Evolutionary conservation across 2,888 invertebrate genomes (phyloP), one percentile per base, ranked within the genome.

Genomic region (Leucoptera coffeella): DNA sequence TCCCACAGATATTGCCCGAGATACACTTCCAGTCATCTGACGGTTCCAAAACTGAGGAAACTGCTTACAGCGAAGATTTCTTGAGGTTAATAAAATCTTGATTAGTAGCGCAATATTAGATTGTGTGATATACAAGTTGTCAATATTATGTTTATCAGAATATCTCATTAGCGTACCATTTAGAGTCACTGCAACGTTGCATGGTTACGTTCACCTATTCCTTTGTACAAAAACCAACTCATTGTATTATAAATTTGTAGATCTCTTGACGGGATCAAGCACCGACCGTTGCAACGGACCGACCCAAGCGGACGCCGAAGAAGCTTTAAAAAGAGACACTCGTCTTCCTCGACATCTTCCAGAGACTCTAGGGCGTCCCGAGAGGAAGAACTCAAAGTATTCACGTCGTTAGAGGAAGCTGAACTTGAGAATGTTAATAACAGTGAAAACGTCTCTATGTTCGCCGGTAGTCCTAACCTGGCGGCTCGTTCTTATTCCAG

Each of bases 241-340:
- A 61, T 53, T 38, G 20, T 60, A 38, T 45, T 45, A 41, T 50
- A 42, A 44, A 48, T 65, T 71, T 64, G 62, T 72, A 72, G 72
- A 53, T 78, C 77, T 39, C 65, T 81, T 45, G 81, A 82, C 51
- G 81, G 80, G 38, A 74, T 80, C 42, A 78, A 77, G 50, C 72
- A 53, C 42, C 73, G 75, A 34, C 75, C 78, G 29, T 47, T 78
- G 40, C 62, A 75, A 47, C 73, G 78, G 35, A 75, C 67, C 47
- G 78, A 78, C 54, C 77, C 77, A 36, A 77, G 75, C 35, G 74
- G 75, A 34, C 55, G 78, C 21, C 58, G 78, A 32, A 61, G 74
- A 31, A 77, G 74, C 41, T 78, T 74, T 45, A 75, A 73, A 47
- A 77, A 75, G 38, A 71, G 76, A 19, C 64, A 72, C 32, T 77